Evolutionary conservation across 2,888 invertebrate species (phyloP), one percentile per base, ranked within the genome.

Genomic region (Rhabditoides inermis): DNA sequence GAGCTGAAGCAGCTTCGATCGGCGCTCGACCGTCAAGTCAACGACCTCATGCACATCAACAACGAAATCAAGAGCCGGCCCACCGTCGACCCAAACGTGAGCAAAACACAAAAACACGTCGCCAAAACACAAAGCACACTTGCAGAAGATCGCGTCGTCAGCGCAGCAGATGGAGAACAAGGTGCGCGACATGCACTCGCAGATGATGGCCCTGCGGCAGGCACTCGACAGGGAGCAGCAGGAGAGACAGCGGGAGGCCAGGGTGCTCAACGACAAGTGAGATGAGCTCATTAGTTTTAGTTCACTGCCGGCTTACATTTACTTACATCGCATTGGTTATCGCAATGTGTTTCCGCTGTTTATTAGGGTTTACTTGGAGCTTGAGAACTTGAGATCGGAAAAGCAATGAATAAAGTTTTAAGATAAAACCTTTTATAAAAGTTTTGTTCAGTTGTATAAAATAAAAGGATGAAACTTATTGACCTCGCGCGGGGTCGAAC

Each of bases 141-240:
- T 61, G 35, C 46, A 72, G 72, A 70, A 68, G 61, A 58, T 73
- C 6, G 62, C 68, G 2, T 63, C 41, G 20, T 55, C 69, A 1
- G 68, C 56, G 1, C 67, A 69, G 32, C 66, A 67, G 54, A 35
- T 73, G 22, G 74, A 74, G 48, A 50, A 58, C 0, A 60, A 70
- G 41, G 40, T 72, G 1, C 60, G 72, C n/a, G 74, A 74, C 32
- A 45, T 74, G 52, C 70, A 71, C 52, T 63, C 61, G 7, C 70
- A 72, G 45, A 47, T 74, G 25, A 64, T 69, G 57, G 63, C 66
- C 23, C 32, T 73, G 22, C 62, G 68, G 32, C 66, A 70, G 48
- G 37, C 50, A 5, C 45, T 74, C 42, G 68, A 63, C 23, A 52
- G 53, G 6, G 72, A 74, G 50, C 60, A 69, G 25, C 47, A 53